phyloP scores from a whole-genome alignment of 2,113 vertebrate species.

The Ceyx margarethae region DNA sequence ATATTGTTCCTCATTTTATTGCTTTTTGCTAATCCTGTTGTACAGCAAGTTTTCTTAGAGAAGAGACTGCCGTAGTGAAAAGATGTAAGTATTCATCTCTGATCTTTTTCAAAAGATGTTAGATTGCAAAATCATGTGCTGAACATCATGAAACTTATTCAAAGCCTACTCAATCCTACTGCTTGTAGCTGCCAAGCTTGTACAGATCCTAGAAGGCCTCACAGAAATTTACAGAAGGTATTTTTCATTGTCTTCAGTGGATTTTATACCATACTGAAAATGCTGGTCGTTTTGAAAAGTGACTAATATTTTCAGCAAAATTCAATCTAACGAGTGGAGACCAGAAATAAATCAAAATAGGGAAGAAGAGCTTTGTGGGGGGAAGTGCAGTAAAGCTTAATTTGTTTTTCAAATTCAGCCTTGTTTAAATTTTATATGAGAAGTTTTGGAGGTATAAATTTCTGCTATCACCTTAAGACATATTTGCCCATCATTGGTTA shows the following conservation, averaged over 20 bases:
- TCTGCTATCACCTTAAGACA: background rate
- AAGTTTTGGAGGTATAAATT: background rate
- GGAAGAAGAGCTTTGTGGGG: background rate
- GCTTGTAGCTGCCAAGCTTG: background rate
- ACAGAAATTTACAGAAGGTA: background rate
- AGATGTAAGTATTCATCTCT: background rate
- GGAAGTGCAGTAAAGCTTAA: background rate
- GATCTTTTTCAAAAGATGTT: background rate
- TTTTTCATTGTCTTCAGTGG: background rate
- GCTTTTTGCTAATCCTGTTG: background rate
- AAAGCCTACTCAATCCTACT: background rate
- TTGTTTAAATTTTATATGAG: background rate
- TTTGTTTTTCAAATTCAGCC: background rate
- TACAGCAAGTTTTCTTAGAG: background rate
- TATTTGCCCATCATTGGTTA: background rate
- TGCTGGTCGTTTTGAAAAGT: background rate
- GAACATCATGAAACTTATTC: background rate
- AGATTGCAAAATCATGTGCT: background rate
- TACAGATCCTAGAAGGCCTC: background rate
- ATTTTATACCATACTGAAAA: background rate
- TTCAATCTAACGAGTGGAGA: accelerated
- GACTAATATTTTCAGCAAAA: background rate
- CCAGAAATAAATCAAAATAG: background rate
- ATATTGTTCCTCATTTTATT: background rate
- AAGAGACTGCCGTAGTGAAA: background rate